These are phyloP conservation scores for Drosophila gunungcola DNA, from an alignment of 1,140 invertebrate species.

Conservation along the genomic window DNA sequence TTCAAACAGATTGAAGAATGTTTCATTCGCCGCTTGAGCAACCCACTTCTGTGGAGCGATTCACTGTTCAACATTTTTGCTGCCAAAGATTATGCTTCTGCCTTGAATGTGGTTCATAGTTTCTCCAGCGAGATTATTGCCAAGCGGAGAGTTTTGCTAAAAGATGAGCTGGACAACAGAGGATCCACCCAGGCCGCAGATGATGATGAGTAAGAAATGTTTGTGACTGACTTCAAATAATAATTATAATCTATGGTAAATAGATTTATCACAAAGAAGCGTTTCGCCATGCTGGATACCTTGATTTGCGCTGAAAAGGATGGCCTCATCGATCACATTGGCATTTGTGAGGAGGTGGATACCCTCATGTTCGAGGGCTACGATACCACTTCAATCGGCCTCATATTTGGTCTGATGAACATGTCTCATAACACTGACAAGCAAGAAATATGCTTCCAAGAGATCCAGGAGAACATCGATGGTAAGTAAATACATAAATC, in stretches of 20 bases:
- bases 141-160: slow-evolving; percentile 55
- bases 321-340: slow-evolving; percentile 86
- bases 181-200: slow-evolving; percentile 12
- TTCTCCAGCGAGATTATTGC: slow-evolving; percentile 78
- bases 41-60: slow-evolving; percentile 61
- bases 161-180: slow-evolving; percentile 20
- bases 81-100: slow-evolving; percentile 36
- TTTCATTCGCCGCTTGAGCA: slow-evolving; percentile 61
- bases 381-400: slow-evolving; percentile 89
- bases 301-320: slow-evolving; percentile 87
- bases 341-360: slow-evolving; percentile 93
- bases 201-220: slow-evolving; percentile 54
- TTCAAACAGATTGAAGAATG: slow-evolving; percentile 66
- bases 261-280: slow-evolving; percentile 84
- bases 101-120: slow-evolving; percentile 55
- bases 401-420: slow-evolving; percentile 87
- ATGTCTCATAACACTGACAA: slow-evolving; percentile 87
- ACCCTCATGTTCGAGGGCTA: slow-evolving; percentile 93
- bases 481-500: slow-evolving; percentile 25
- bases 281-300: slow-evolving; percentile 92
- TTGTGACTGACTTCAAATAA: accelerated
- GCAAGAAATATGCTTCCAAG: slow-evolving; percentile 87
- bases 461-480: slow-evolving; percentile 57
- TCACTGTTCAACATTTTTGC: slow-evolving; percentile 58
- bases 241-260: too few species aligned